phyloP scores from a whole-genome alignment of 2,797 vertebrate genomes.

The Geotrypetes seraphini region DNA sequence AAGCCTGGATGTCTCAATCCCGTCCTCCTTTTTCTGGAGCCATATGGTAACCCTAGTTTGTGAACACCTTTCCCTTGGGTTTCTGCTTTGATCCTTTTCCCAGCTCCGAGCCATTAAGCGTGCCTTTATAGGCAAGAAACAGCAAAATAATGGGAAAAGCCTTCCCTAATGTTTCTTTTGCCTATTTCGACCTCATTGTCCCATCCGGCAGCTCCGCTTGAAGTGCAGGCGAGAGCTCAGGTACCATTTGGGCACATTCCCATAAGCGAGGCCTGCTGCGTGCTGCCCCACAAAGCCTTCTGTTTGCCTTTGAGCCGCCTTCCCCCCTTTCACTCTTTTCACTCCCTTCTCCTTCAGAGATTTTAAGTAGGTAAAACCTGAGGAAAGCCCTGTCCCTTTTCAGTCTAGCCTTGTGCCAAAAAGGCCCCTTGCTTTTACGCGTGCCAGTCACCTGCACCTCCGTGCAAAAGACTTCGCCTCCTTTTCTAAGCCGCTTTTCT shows the following conservation, averaged over 20 bases:
- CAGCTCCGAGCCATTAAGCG: too few species aligned
- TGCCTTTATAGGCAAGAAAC: too few species aligned
- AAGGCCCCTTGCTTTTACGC: conserved; percentile 62
- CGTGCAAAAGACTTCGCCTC: conserved; percentile 30
- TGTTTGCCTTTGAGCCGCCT: conserved; percentile 28
- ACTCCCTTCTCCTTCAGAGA: conserved; percentile 38
- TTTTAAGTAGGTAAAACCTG: conserved; percentile 53
- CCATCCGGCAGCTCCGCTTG: too few species aligned
- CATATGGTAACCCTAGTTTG: too few species aligned
- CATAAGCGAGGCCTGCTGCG: conserved; percentile 39
- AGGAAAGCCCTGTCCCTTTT: conserved; percentile 54
- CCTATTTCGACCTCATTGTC: too few species aligned
- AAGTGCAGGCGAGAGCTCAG: too few species aligned
- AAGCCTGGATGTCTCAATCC: too few species aligned
- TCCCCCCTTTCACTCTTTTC: conserved; percentile 27
- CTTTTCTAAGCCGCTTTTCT: conserved; percentile 42
- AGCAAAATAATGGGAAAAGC: too few species aligned
- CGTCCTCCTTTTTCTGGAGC: too few species aligned
- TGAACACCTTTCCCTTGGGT: too few species aligned
- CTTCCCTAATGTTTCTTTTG: too few species aligned
- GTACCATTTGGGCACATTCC: conserved; percentile 65
- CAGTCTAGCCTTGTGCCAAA: conserved; percentile 62
- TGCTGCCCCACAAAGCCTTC: conserved; percentile 21
- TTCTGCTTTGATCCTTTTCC: too few species aligned
- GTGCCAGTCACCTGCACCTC: conserved; percentile 67